These are phyloP conservation scores for Lepidocyrtinus sp. DNA, from an alignment of 2,888 invertebrate species.

Conservation along the genomic window DNA sequence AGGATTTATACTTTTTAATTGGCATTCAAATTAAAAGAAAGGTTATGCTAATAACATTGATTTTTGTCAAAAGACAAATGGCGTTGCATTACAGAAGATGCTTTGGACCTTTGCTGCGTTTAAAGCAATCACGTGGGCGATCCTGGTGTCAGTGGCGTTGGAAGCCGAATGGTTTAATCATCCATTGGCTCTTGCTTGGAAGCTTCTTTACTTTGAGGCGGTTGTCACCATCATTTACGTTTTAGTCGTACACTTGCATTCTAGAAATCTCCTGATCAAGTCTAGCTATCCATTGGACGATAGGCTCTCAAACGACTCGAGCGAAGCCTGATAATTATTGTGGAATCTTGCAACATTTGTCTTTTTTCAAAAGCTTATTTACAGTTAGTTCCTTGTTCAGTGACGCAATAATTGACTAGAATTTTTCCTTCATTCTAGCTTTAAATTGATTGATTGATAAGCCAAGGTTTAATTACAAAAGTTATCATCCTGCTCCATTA, in stretches of 20 bases:
- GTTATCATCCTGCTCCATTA: too few species aligned
- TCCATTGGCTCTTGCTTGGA: slow-evolving; percentile 45
- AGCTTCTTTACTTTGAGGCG: slow-evolving; percentile 50
- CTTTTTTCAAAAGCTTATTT: too few species aligned
- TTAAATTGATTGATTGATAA: too few species aligned
- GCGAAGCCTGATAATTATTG: slow-evolving; percentile 44
- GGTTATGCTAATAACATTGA: not conserved
- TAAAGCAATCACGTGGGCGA: slow-evolving; percentile 53
- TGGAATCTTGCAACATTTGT: too few species aligned
- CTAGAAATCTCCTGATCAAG: slow-evolving; percentile 41
- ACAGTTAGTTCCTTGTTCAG: too few species aligned
- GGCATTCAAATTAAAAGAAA: too few species aligned
- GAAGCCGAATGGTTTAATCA: slow-evolving; percentile 51
- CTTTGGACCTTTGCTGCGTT: slow-evolving; percentile 51
- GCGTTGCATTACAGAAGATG: slow-evolving; percentile 41
- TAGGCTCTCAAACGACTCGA: slow-evolving; percentile 3
- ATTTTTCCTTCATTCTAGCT: too few species aligned
- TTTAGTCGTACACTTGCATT: slow-evolving; percentile 40
- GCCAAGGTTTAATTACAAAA: too few species aligned
- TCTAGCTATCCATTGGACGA: slow-evolving; percentile 26
- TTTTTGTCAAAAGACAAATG: slow-evolving; percentile 25
- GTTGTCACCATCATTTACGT: slow-evolving; percentile 48
- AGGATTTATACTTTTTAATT: not conserved
- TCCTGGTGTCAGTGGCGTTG: slow-evolving; percentile 42
- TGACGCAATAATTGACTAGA: too few species aligned